Base-by-base conservation (phyloP, 2,888 invertebrate genomes). In the Theodoxus fluviatilis region DNA sequence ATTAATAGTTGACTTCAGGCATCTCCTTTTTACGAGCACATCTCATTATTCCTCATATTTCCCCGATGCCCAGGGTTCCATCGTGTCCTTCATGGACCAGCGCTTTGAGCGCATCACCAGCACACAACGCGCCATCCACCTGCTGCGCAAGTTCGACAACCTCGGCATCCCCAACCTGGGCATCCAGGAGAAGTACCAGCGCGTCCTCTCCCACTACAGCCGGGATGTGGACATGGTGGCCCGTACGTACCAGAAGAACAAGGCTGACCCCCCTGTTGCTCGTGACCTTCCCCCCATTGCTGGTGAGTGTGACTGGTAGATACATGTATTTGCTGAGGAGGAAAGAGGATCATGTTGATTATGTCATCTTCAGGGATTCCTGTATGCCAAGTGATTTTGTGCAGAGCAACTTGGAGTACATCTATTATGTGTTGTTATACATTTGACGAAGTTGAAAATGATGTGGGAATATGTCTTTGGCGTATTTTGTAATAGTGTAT, bases 221-320 rank as follows among this genome's bases (percentile, higher is more conserved):
- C 92, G 92, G 74, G 95, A 97, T 88, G 92, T 96, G 0, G 95
- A 96, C 77, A 91, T 93, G 80, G 93, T 95, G 63, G 90, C 94
- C 57, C 94, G 93, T 84, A 90, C 94, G 84, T 97, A 95, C 84
- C 93, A 94, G 81, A 93, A 93, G 80, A 94, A 95, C 84, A 93
- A 93, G 76, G 94, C 94, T 77, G 94, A 95, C 84, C 96, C 96
- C 0, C 96, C 96, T 0, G 89, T 96, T 37, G 93, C 95, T 0
- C 90, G 94, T 76, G 94, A 96, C 87, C 93, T 94, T 86, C 95
- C 97, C 4, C 95, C 96, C 0, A 93, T 96, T 61, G 94, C 96
- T 74, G 85, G 85, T 68, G 86, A 86, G 76, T 87, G 87, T 37
- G 80, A 86, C 1, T 87, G 87, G 87, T 83, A n/a, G n/a, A n/a